Base-by-base conservation (phyloP, 92 coral and sea anemone species). In the Metridium senile region DNA sequence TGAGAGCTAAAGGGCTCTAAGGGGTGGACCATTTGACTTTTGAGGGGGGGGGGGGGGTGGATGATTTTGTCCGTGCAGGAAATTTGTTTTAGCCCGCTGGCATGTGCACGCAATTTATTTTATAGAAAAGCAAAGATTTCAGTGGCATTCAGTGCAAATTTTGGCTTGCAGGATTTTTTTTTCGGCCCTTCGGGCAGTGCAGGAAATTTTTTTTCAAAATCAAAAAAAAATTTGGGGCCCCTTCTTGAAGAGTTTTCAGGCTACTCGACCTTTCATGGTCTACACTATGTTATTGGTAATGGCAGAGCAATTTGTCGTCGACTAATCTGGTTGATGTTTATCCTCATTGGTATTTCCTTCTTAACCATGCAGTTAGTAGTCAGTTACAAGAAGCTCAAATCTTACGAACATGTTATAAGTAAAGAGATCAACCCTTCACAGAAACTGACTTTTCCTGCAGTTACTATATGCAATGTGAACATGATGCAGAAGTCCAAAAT, bases 401-500 rank as follows among this genome's bases (percentile, higher is more conserved):
- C 62, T 0, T n/a, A 75, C 62, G 73, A 75, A 32, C 76, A 73
- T 32, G 58, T 70, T 22, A 78, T 70, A 0, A 62, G 68, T 2
- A 86, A 56, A 45, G 79, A 70, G 27, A 29, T 80, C 0, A 76
- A 59, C 13, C 22, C 54, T 13, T 43, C 83, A 19, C 28, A 28
- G 9, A 58, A 26, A 0, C 58, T 81, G 63, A 52, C 30, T 2
- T 86, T 81, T n/a, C 86, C 86, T 58, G 83, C 90, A 1, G 54
- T 86, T 27, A 86, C 79, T 31, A 35, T 86, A 51, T 86, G 90
- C 52, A 86, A 86, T 59, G 62, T 51, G 17, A 86, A 86, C 79
- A 81, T 81, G 83, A 62, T 81, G 56, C 54, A 7, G 21, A 86
- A 58, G 33, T 68, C 71, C 49, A 76, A 76, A 57, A 81, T 86